Percentiles rank a stretch among this genome's conserved stretches.
Conservation (phyloP, 2,888 invertebrate species). For the Calephelis perditalis region DNA sequence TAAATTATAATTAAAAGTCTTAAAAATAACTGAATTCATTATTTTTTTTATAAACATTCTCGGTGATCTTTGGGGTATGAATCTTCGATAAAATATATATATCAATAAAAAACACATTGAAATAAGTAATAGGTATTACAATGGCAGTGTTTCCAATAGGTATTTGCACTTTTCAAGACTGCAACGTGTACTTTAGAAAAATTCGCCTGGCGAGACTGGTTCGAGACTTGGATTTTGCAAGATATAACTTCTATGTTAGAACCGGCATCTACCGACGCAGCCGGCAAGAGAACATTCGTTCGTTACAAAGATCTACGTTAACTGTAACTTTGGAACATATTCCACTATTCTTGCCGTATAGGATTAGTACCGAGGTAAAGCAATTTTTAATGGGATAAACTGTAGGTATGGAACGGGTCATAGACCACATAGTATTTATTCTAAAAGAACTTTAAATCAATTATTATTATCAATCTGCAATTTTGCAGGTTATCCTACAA, state of each 20-base stretch:
- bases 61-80: too few relatives aligned
- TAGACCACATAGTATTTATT: too few relatives aligned
- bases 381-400: background rate
- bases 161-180: constrained; percentile 59
- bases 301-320: constrained; percentile 60
- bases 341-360: constrained; percentile 52
- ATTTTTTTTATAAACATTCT: too few relatives aligned
- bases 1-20: too few relatives aligned
- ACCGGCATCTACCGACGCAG: constrained; percentile 55
- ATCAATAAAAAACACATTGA: too few relatives aligned
- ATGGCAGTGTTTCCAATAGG: constrained; percentile 37
- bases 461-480: too few relatives aligned
- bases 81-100: too few relatives aligned
- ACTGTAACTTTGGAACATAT: constrained; percentile 41
- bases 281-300: constrained; percentile 40
- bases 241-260: constrained; percentile 58
- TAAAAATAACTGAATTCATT: too few relatives aligned
- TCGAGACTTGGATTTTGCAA: constrained; percentile 61
- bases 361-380: constrained; percentile 58
- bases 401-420: background rate
- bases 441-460: too few relatives aligned
- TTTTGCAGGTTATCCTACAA: too few relatives aligned
- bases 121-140: too few relatives aligned
- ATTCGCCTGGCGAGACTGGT: constrained; percentile 52
- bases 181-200: constrained; percentile 44